Percentiles rank a stretch among this genome's conserved stretches.
phyloP scores from a whole-genome alignment of 2,797 vertebrate species.

The Mormyrops attenuatus region DNA sequence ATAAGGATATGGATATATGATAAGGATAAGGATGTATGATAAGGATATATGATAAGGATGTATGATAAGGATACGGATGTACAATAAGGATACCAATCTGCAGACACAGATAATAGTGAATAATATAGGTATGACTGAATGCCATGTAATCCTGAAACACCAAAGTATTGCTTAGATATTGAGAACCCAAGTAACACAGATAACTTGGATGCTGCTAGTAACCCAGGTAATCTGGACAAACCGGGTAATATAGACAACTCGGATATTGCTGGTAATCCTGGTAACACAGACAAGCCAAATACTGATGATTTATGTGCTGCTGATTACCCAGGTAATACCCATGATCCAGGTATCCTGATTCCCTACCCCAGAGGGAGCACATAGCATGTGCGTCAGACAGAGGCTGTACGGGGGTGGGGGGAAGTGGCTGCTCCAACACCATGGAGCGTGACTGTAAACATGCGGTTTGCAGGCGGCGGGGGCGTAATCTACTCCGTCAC shows the following conservation, averaged over 20 bases:
- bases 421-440: constrained; percentile 34
- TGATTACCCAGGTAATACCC: neutral
- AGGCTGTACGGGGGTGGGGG: constrained; percentile 27
- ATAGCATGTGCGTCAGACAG: neutral
- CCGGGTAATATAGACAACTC: neutral
- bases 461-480: constrained; percentile 44
- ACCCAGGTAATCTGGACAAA: neutral
- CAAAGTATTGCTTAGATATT: neutral
- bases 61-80: too few relatives aligned
- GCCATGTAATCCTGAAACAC: neutral
- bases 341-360: neutral
- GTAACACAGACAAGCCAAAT: neutral
- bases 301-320: neutral
- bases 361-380: neutral
- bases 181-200: neutral
- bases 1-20: too few relatives aligned
- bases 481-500: constrained; percentile 63
- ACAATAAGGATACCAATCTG: neutral
- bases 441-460: constrained; percentile 55
- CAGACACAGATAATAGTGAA: neutral
- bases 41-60: too few relatives aligned
- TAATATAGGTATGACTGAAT: neutral
- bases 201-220: neutral
- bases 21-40: too few relatives aligned
- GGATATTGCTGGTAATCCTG: neutral